Percentiles rank a stretch among this genome's conserved stretches.
These are phyloP conservation scores for Trichonephila inaurata DNA, from an alignment of 1,140 invertebrate genomes.

Conservation along the genomic window DNA sequence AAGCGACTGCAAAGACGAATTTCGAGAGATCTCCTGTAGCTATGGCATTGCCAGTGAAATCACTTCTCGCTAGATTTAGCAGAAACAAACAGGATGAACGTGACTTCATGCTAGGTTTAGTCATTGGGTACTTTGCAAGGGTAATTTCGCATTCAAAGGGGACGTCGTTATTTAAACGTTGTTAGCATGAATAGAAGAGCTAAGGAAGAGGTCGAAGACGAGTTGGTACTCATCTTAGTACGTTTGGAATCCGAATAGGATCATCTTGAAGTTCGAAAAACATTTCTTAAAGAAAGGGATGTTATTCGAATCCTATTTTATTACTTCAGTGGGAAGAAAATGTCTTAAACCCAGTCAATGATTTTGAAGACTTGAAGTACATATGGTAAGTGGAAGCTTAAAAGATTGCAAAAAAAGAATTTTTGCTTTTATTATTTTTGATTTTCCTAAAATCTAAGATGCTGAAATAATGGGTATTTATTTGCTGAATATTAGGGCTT, in stretches of 20 bases:
- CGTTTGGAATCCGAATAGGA: background rate
- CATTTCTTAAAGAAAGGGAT: background rate
- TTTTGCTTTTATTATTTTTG: too few species aligned
- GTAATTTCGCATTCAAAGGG: constrained; percentile 53
- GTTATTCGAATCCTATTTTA: background rate
- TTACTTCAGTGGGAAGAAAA: background rate
- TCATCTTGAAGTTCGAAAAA: background rate
- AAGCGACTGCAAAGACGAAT: background rate
- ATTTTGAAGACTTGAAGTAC: too few species aligned
- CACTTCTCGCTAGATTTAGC: constrained; percentile 44
- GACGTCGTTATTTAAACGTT: constrained; percentile 64
- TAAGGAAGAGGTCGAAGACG: background rate
- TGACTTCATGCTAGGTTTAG: constrained; percentile 51
- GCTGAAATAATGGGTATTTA: too few species aligned
- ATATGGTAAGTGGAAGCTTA: too few species aligned
- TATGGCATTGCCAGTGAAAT: background rate
- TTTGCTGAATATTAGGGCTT: too few species aligned
- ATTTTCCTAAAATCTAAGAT: too few species aligned
- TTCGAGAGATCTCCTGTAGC: constrained; percentile 6
- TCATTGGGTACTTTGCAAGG: constrained; percentile 29
- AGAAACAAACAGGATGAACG: constrained; percentile 60
- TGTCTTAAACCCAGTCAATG: too few species aligned
- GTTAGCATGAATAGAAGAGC: constrained; percentile 8
- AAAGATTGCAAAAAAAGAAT: too few species aligned
- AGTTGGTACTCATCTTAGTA: background rate